phyloP scores from a whole-genome alignment of 2,888 invertebrate species.

The Drosophila putrida region DNA sequence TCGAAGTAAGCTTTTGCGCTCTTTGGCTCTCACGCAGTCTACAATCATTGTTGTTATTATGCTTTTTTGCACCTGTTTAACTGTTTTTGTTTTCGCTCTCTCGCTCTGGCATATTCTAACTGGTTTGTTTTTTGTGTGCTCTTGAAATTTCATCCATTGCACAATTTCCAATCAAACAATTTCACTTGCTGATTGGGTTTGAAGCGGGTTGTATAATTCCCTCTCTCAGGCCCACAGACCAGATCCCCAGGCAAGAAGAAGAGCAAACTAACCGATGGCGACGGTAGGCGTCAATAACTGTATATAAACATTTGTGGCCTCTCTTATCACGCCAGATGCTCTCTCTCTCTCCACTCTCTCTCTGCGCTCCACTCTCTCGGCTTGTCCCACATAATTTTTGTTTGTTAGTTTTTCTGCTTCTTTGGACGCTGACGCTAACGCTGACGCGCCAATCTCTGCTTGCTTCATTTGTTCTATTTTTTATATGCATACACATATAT shows the following conservation, averaged over 20 bases:
- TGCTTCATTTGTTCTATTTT: constrained; percentile 60
- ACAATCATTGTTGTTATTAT: constrained; percentile 51
- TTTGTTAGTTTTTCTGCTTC: constrained; percentile 79
- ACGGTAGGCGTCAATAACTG: constrained; percentile 63
- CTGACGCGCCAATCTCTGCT: constrained; percentile 28
- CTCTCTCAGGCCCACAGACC: constrained; percentile 4
- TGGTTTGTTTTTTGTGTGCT: constrained; percentile 54
- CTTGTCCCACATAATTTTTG: constrained; percentile 79
- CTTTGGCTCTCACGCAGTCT: constrained; percentile 23
- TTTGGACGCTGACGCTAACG: constrained; percentile 41
- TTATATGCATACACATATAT: constrained; percentile 3
- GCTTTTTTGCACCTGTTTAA: constrained; percentile 76
- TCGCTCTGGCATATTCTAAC: constrained; percentile 56
- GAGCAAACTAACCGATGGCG: constrained; percentile 40
- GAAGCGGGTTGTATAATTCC: constrained; percentile 63
- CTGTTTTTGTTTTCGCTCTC: constrained; percentile 63
- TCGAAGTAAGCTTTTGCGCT: constrained; percentile 43
- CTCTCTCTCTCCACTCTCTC: constrained; percentile 11
- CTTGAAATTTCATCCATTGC: constrained; percentile 65
- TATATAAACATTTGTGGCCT: constrained; percentile 57
- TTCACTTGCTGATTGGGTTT: constrained; percentile 63
- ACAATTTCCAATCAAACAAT: constrained; percentile 59
- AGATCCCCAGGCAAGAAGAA: constrained; percentile 10
- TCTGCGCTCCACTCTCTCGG: constrained; percentile 30
- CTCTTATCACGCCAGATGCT: constrained; percentile 44